Evolutionary conservation across 2,888 invertebrate genomes (phyloP), one percentile per base, ranked within the genome.

Genomic region (Scaptomyza tumidula): DNA sequence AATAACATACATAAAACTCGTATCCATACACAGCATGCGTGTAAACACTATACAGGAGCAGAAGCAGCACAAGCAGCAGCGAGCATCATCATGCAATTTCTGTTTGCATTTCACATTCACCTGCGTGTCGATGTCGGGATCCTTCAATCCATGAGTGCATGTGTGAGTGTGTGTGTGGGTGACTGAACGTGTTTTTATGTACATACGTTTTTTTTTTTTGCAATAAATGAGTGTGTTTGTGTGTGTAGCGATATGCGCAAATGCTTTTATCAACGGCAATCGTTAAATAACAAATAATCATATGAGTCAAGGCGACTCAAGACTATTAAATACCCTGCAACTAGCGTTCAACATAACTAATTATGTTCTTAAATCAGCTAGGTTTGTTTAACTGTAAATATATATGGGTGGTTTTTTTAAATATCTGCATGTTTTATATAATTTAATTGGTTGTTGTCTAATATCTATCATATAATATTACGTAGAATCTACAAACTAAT

Each of bases 1-100:
- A 85, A 85, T 85, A 85, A 85, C 88, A 89, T 76, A 81, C 66
- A 84, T 85, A 89, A 87, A 89, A 85, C 82, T 85, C 86, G 88
- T 85, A 81, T 85, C 89, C 85, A 87, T 85, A 77, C 86, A 87
- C 79, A 87, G 89, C 79, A 85, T 87, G 77, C 88, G 79, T 85
- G 88, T 71, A 87, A 85, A 85, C 88, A 86, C 73, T 33, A 37
- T 43, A 48, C 19, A 59, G 46, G 31, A 48, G 58, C 11, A 41
- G 41, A 16, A 52, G 33, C 13, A 35, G 35, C 10, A 43, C 29
- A 6, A 31, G 11, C 16, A 37, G 37, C 10, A 37, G 61, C 50
- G 59, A 60, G 86, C 72, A 72, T 66, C 72, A 72, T 66, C 78
- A 52, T 82, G 76, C 72, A 73, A 75, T 71, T 88, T 75, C 63